A percentile compares a stretch with the other conserved stretches of the same genome.
These are phyloP conservation scores for Brachionus sp. DNA, from an alignment of 1,140 invertebrate genomes.

Conservation along the genomic window DNA sequence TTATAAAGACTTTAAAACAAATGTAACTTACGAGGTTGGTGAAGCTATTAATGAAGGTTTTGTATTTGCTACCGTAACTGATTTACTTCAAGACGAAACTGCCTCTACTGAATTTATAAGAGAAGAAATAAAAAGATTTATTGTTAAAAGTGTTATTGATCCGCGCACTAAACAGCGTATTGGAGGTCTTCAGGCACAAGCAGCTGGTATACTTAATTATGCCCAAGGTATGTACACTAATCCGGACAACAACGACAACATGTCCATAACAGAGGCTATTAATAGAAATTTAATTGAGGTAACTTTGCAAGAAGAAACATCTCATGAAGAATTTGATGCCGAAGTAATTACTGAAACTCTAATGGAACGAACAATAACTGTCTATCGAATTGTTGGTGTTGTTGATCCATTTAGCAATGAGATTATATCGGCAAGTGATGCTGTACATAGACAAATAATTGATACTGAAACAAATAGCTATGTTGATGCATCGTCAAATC, in stretches of 20 bases:
- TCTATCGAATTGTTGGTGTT: constrained; percentile 6
- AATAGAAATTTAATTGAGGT: constrained; percentile 19
- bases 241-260: neutral
- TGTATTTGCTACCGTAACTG: constrained; percentile 42
- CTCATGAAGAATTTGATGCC: constrained; percentile 34
- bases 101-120: constrained; percentile 17
- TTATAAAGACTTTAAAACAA: constrained; percentile 42
- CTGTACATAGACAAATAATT: constrained; percentile 17
- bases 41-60: constrained; percentile 46
- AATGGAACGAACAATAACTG: constrained; percentile 33
- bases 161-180: neutral
- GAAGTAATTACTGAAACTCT: constrained; percentile 44
- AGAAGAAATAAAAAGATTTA: constrained; percentile 33
- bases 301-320: neutral
- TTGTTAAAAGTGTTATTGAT: constrained; percentile 46
- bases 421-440: constrained; percentile 23
- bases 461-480: constrained; percentile 46
- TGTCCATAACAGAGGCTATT: constrained; percentile 39
- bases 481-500: neutral
- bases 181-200: constrained; percentile 43
- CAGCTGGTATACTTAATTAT: constrained; percentile 41
- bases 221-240: constrained; percentile 45
- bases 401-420: constrained; percentile 36
- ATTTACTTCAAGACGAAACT: constrained; percentile 4
- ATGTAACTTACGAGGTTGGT: constrained; percentile 31